Percentiles rank a stretch among this genome's conserved stretches.
Evolutionary conservation across 1,140 invertebrate species (phyloP).

Genomic region (Drosophila virilis): DNA sequence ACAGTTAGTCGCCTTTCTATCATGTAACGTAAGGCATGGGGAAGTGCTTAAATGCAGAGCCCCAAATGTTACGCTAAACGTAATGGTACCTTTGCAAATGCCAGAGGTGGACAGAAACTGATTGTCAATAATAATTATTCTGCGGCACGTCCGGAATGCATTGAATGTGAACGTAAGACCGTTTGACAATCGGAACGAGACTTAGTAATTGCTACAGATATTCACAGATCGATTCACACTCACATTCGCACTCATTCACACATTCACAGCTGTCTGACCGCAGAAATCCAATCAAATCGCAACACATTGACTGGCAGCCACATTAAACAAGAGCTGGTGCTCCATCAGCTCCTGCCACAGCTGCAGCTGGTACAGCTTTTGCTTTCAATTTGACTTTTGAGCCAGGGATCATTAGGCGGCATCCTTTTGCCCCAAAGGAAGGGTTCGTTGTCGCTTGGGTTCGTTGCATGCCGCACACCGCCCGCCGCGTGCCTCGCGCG

Average conservation of each 20-base stretch:
- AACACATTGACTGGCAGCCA: slow-evolving; percentile 34
- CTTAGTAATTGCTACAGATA: slow-evolving; percentile 4
- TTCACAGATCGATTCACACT: slow-evolving; percentile 14
- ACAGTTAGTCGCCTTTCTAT: too few species aligned
- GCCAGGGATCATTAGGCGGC: slow-evolving; percentile 54
- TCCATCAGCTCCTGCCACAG: background rate
- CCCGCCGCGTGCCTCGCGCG: background rate
- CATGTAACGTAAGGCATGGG: too few species aligned
- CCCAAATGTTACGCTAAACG: too few species aligned
- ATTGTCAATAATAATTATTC: background rate
- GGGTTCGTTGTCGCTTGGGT: slow-evolving; percentile 23
- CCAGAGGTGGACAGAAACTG: too few species aligned
- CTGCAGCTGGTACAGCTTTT: background rate
- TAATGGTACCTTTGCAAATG: too few species aligned
- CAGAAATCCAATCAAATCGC: slow-evolving; percentile 56
- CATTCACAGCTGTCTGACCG: slow-evolving; percentile 39
- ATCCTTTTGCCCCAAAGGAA: slow-evolving; percentile 8
- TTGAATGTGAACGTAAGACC: background rate
- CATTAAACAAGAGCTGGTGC: background rate
- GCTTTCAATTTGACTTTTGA: slow-evolving; percentile 30
- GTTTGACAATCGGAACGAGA: slow-evolving; percentile 9
- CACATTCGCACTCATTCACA: slow-evolving; percentile 19
- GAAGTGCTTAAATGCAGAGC: too few species aligned
- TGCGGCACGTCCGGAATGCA: background rate
- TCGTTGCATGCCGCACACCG: background rate